Percentiles rank a stretch among this genome's conserved stretches.
Conservation (phyloP, 2,797 vertebrate species). For the Varecia variegata region DNA sequence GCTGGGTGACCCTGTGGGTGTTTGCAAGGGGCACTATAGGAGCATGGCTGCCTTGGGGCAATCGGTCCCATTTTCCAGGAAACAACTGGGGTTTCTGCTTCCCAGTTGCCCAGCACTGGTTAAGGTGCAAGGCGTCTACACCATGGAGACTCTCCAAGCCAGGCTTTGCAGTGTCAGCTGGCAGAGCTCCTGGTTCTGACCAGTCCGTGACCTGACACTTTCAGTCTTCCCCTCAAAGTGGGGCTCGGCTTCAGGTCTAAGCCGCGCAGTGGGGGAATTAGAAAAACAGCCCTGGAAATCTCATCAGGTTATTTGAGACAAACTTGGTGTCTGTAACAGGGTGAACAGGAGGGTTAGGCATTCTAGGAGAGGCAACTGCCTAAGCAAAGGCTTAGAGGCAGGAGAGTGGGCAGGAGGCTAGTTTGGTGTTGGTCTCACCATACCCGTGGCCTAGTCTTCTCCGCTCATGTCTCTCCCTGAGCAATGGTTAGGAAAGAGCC, state of each 20-base stretch:
- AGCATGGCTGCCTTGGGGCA: background rate
- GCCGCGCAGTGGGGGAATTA: background rate
- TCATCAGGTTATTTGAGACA: background rate
- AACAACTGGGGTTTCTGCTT: background rate
- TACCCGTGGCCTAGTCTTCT: background rate
- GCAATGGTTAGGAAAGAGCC: background rate
- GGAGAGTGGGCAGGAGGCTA: background rate
- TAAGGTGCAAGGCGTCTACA: background rate
- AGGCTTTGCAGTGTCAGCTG: background rate
- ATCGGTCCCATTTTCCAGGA: background rate
- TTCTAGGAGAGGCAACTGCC: background rate
- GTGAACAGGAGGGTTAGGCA: background rate
- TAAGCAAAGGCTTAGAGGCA: background rate
- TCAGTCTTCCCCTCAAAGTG: background rate
- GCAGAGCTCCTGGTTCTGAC: background rate
- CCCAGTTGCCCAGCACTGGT: background rate
- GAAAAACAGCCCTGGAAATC: slow-evolving; percentile 5
- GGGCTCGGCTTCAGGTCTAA: background rate
- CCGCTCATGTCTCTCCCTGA: background rate
- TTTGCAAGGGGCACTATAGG: background rate
- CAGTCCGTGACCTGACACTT: background rate
- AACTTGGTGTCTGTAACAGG: background rate
- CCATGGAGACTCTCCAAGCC: background rate
- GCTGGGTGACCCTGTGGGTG: background rate
- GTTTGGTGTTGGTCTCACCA: background rate